Evolutionary conservation across 2,888 invertebrate genomes (phyloP).

Genomic region (Zhuqinia jingwanae): DNA sequence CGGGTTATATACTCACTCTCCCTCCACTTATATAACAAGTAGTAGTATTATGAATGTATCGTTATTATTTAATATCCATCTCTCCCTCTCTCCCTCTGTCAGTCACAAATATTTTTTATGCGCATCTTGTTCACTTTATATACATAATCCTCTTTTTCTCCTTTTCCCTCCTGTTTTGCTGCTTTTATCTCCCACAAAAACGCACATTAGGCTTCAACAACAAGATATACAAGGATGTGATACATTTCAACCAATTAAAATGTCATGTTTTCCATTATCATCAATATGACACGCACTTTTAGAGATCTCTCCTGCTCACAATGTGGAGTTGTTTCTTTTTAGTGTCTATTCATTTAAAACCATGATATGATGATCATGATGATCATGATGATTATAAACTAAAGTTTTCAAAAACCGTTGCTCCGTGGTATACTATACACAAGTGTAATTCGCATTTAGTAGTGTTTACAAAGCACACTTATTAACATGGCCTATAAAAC

Average conservation of each 20-base stretch:
- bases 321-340: background rate
- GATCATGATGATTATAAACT: background rate
- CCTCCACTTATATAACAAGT: background rate
- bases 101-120: background rate
- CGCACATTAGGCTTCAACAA: constrained; percentile 12
- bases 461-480: no score
- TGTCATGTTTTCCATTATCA: constrained; percentile 65
- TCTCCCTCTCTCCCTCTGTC: background rate
- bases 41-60: no score
- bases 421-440: no score
- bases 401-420: constrained; percentile 32
- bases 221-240: constrained; percentile 53
- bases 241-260: constrained; percentile 68
- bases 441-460: no score
- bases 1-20: background rate
- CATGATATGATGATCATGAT: no score
- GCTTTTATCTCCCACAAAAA: background rate
- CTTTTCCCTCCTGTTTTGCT: background rate
- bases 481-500: no score
- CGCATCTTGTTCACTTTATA: no score
- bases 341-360: background rate
- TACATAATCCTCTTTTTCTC: background rate
- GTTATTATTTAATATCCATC: constrained; percentile 3
- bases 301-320: constrained; percentile 35
- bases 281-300: constrained; percentile 58